Evolutionary conservation across 2,797 vertebrate species (phyloP).

Genomic region (Taenioides sp.): DNA sequence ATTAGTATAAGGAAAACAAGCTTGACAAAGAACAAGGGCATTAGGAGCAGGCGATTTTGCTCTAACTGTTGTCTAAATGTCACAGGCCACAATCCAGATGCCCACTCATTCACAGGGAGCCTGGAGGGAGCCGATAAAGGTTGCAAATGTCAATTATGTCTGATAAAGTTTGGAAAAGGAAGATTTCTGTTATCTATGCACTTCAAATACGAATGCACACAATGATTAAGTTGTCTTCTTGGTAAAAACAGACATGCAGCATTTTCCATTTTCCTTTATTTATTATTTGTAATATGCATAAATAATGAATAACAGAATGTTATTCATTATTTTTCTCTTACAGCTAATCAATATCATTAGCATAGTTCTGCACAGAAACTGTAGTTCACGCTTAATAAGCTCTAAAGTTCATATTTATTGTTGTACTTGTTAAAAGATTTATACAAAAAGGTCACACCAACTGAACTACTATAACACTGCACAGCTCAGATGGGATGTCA

Average conservation of each 20-base stretch:
- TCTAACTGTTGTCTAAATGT: constrained; percentile 78
- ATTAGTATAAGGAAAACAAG: constrained; percentile 19
- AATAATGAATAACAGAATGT: background rate
- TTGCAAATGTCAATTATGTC: constrained; percentile 72
- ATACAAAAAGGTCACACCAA: background rate
- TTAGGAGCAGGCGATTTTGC: constrained; percentile 62
- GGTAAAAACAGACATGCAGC: constrained; percentile 8
- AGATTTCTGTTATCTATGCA: constrained; percentile 58
- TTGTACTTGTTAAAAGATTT: background rate
- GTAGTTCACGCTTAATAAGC: constrained; percentile 6
- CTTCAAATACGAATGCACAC: constrained; percentile 24
- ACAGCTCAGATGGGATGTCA: constrained; percentile 2
- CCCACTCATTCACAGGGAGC: constrained; percentile 50
- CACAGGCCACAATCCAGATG: constrained; percentile 71
- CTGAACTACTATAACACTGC: constrained; percentile 2
- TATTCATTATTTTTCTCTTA: too few relatives aligned
- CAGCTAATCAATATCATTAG: background rate
- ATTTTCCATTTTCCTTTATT: background rate
- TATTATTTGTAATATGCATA: background rate
- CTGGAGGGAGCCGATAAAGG: constrained; percentile 67
- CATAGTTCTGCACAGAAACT: constrained; percentile 1
- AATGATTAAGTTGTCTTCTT: constrained; percentile 6
- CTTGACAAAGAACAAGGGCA: constrained; percentile 51
- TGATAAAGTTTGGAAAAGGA: constrained; percentile 59
- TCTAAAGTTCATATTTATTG: background rate